Evolutionary conservation across 2,113 vertebrate species (phyloP).

Genomic region (Dascyllus trimaculatus): DNA sequence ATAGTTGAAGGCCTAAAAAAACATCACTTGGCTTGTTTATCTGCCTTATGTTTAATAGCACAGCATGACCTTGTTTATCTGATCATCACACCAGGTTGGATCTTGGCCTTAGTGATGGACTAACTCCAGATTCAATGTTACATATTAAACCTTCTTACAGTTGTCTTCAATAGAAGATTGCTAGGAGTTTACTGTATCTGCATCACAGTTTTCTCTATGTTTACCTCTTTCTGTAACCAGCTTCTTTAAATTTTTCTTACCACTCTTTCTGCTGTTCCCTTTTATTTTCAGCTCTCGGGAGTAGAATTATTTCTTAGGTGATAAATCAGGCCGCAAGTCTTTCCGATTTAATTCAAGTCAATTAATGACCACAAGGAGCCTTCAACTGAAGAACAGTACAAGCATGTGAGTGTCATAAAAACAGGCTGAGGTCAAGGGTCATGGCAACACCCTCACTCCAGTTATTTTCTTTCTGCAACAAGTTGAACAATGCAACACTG

Average conservation of each 20-base stretch:
- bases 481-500: neutral
- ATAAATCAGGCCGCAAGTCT: neutral
- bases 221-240: neutral
- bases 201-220: neutral
- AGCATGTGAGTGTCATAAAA: constrained; percentile 53
- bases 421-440: constrained; percentile 58
- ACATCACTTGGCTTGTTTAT: neutral
- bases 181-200: neutral
- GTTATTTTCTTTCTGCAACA: constrained; percentile 21
- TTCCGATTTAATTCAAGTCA: neutral
- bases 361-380: neutral
- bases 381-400: constrained; percentile 12
- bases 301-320: neutral
- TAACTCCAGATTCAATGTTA: constrained; percentile 12
- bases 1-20: neutral
- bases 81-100: neutral
- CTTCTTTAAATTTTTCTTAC: neutral
- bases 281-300: neutral
- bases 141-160: constrained; percentile 28
- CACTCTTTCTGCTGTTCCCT: neutral
- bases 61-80: neutral
- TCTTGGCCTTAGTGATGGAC: neutral
- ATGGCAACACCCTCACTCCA: constrained; percentile 1
- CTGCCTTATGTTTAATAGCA: neutral
- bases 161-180: neutral